Percentiles rank a stretch among this genome's conserved stretches.
Conservation (phyloP, 2,797 vertebrate species). For the Mus caroli region DNA sequence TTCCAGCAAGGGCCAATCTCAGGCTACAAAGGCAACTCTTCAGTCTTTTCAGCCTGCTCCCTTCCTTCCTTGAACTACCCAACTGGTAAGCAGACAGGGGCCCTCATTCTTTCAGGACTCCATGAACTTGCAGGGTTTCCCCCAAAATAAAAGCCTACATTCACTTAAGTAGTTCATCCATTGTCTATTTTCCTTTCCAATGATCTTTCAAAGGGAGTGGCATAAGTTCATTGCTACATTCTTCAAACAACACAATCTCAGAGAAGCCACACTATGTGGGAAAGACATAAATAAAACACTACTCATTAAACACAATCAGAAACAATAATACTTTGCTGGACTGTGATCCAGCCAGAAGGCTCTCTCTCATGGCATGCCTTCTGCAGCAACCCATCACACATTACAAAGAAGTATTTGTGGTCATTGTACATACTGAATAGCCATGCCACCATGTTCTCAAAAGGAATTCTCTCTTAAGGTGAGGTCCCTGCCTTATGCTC, state of each 20-base stretch:
- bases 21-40: background rate
- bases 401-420: background rate
- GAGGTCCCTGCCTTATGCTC: background rate
- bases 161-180: background rate
- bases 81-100: background rate
- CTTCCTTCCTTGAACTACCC: background rate
- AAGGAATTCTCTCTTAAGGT: background rate
- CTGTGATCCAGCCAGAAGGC: too few relatives aligned
- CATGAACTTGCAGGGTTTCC: background rate
- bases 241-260: slow-evolving; percentile 72
- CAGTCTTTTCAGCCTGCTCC: background rate
- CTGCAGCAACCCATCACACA: too few relatives aligned
- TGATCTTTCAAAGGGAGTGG: background rate
- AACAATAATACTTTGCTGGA: background rate
- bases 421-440: background rate
- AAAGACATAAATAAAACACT: slow-evolving; percentile 7
- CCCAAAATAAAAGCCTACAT: background rate
- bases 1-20: background rate
- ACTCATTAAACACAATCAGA: background rate
- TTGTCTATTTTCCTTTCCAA: background rate
- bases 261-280: slow-evolving; percentile 58
- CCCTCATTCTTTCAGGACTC: too few relatives aligned
- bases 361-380: background rate
- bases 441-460: background rate
- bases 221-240: slow-evolving; percentile 61